A percentile compares a stretch with the other conserved stretches of the same genome.
Evolutionary conservation across 1,140 invertebrate genomes (phyloP).

Genomic region (Plodia interpunctella): DNA sequence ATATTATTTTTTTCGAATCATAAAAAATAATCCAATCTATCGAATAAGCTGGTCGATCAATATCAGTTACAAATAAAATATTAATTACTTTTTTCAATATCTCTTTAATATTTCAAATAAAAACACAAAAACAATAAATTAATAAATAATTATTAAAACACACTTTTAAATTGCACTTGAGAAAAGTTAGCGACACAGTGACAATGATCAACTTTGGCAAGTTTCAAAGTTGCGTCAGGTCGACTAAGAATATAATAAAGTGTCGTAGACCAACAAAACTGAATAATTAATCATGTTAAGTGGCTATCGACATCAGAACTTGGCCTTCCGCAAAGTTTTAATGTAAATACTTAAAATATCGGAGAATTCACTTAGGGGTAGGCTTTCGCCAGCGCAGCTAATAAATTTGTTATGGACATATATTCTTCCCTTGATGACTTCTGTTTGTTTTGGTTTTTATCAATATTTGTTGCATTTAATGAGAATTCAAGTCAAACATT

Average conservation of each 20-base stretch:
- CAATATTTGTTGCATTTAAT: no score
- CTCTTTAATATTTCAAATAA: no score
- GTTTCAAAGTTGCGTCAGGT: conserved; percentile 3
- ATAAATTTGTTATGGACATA: no score
- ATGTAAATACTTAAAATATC: conserved; percentile 6
- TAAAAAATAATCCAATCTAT: no score
- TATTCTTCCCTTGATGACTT: no score
- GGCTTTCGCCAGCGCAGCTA: not conserved
- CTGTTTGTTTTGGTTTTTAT: no score
- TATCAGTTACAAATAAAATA: no score
- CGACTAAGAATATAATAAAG: conserved; percentile 2
- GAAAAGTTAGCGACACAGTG: not conserved
- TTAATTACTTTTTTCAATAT: no score
- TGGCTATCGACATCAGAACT: conserved; percentile 5
- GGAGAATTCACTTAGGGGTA: not conserved
- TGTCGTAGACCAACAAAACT: conserved; percentile 6
- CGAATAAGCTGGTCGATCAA: no score
- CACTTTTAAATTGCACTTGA: not conserved
- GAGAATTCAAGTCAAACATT: no score
- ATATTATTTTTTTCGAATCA: no score
- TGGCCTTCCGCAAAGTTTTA: not conserved
- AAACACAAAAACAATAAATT: no score
- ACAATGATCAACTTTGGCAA: not conserved
- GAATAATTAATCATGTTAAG: conserved; percentile 7
- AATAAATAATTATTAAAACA: not conserved